Base-by-base conservation (phyloP, 2,797 vertebrate genomes). In the Coregonus suidteri region DNA sequence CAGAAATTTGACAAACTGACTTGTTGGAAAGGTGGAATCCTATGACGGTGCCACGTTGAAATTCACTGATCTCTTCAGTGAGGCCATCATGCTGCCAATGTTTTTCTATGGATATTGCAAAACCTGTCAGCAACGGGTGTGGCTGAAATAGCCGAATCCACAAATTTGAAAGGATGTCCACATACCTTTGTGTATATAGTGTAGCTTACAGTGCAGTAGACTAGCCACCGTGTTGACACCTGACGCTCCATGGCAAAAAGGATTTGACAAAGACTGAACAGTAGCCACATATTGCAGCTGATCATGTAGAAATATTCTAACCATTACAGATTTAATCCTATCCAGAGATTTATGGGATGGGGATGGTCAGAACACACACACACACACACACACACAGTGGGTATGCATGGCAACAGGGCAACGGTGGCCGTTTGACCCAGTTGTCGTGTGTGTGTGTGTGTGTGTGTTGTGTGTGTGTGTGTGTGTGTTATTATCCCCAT, bases 401-500 rank as follows among this genome's bases (percentile, higher is more conserved):
- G 16, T 41, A 18, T 4, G 3, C 18, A 25, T 71, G 41, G 16
- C 15, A 15, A 20, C 41, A 41, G 37, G 51, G 11, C n/a, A 47
- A 47, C n/a, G 14, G 52, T 34, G 47, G 25, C 53, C 53, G 14
- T 18, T 54, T 54, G 53, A 54, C 53, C 53, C 53, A 54, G 14
- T 15, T 9, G 18, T 20, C 51, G 16, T 51, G 34, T 37, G 5
- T 35, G 34, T 69, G 35, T 69, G 67, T 69, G 15, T 41, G 67
- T 69, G 5, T 68, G 16, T 35, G 66, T 68, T 37, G 5, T 35
- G 34, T 69, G 35, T 69, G 67, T 69, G 15, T 41, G 67, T 69
- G 5, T 68, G 16, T 35, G 66, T 68, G 34, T 67, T 16, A 16
- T n/a, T 14, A 18, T 72, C 71, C 47, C 79, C 81, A 78, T 71